These are phyloP conservation scores for Parasteatoda tepidariorum DNA, from an alignment of 1,140 invertebrate genomes.

Conservation along the genomic window DNA sequence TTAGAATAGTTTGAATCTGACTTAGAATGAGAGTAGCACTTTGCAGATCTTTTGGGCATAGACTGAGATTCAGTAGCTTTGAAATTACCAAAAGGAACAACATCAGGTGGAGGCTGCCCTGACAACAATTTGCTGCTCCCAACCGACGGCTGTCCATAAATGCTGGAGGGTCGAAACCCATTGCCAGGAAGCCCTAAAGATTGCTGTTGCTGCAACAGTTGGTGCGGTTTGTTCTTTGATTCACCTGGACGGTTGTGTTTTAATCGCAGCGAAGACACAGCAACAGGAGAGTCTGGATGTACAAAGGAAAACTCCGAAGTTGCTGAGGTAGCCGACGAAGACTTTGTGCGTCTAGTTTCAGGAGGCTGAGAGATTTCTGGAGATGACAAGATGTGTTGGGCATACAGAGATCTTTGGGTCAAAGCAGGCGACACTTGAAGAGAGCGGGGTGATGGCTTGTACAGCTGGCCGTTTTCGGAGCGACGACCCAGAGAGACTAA, in stretches of 20 bases:
- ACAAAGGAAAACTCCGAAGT: constrained; percentile 63
- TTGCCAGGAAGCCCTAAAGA: constrained; percentile 40
- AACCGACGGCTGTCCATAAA: constrained; percentile 54
- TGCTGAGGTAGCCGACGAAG: constrained; percentile 55
- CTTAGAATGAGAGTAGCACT: constrained; percentile 27
- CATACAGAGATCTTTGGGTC: constrained; percentile 62
- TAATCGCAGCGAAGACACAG: constrained; percentile 22
- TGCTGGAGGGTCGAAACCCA: constrained; percentile 46
- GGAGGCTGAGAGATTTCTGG: constrained; percentile 50
- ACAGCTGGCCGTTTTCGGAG: constrained; percentile 48
- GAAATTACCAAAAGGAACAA: constrained; percentile 32
- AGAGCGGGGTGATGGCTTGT: constrained; percentile 54
- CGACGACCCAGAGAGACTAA: constrained; percentile 54
- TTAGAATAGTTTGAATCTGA: constrained; percentile 36
- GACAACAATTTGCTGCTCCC: background rate
- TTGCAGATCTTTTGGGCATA: constrained; percentile 36
- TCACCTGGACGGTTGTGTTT: constrained; percentile 35
- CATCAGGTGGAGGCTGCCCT: constrained; percentile 19
- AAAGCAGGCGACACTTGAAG: constrained; percentile 61
- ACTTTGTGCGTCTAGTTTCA: constrained; percentile 18
- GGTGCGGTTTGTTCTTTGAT: background rate
- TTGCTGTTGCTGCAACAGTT: background rate
- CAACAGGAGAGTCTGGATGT: constrained; percentile 57
- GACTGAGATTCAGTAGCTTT: constrained; percentile 30
- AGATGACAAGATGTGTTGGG: constrained; percentile 62